These are phyloP conservation scores for Monoplex corrugatus DNA, from an alignment of 2,888 invertebrate genomes.

Conservation along the genomic window DNA sequence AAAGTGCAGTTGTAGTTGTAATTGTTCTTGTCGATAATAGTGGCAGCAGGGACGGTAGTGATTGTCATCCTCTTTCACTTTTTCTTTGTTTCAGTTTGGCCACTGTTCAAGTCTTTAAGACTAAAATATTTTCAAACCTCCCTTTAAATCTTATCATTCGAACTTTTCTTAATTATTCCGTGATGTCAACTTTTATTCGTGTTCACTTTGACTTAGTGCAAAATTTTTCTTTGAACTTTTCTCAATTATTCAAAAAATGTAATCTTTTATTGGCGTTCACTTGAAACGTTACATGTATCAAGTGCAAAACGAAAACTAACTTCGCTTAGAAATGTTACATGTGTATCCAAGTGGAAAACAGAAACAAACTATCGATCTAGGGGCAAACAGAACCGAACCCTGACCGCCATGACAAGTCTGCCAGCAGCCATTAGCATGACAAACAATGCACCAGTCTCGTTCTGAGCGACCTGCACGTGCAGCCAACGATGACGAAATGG, in stretches of 20 bases:
- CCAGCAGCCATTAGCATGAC: constrained; percentile 39
- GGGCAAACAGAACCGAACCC: background rate
- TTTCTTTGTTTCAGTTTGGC: no score
- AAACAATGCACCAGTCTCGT: constrained; percentile 16
- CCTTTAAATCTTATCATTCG: no score
- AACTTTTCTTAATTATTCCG: no score
- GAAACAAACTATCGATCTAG: background rate
- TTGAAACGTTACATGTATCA: background rate
- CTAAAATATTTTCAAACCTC: no score
- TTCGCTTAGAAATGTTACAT: background rate
- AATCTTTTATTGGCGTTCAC: background rate
- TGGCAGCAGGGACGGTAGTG: no score
- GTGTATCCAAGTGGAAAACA: background rate
- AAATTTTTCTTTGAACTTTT: no score
- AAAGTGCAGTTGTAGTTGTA: no score
- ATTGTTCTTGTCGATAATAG: no score
- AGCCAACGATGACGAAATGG: constrained; percentile 41
- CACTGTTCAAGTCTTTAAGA: no score
- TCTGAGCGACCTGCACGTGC: constrained; percentile 1
- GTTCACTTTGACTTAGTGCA: no score
- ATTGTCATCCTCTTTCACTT: no score
- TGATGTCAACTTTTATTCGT: no score
- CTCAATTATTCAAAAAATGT: background rate
- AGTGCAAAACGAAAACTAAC: background rate
- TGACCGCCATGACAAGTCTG: background rate